phyloP scores from a whole-genome alignment of 2,113 vertebrate genomes.

The Crotophaga sulcirostris region DNA sequence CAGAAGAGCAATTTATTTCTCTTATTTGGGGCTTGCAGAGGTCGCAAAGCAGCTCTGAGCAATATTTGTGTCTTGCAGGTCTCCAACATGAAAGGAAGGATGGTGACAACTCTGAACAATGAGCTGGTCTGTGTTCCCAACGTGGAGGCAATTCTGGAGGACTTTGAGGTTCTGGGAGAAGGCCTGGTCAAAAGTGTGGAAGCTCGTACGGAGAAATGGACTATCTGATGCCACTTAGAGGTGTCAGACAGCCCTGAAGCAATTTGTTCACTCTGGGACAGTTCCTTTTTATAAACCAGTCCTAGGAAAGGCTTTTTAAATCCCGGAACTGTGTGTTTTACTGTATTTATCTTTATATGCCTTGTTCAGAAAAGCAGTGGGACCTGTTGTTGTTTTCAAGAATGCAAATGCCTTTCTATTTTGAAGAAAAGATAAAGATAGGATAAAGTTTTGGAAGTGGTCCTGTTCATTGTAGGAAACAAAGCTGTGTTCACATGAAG shows the following conservation, averaged over 20 bases:
- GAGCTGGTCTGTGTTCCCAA: constrained; percentile 82
- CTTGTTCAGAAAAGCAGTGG: neutral
- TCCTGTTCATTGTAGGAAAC: neutral
- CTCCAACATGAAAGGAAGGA: constrained; percentile 80
- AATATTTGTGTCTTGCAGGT: constrained; percentile 72
- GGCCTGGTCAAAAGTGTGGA: constrained; percentile 87
- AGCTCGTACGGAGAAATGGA: constrained; percentile 88
- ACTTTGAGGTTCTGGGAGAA: constrained; percentile 87
- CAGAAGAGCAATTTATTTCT: neutral
- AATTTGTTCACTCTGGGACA: neutral
- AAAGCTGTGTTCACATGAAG: neutral
- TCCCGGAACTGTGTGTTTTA: neutral
- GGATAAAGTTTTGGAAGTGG: neutral
- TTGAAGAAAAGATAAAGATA: constrained; percentile 8
- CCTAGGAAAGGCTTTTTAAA: neutral
- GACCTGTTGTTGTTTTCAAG: neutral
- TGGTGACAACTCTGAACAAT: constrained; percentile 69
- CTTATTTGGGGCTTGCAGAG: neutral
- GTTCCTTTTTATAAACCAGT: neutral
- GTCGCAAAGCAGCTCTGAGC: neutral
- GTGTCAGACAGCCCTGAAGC: neutral
- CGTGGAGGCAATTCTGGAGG: constrained; percentile 90
- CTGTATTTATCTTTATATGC: constrained; percentile 14
- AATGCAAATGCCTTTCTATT: neutral
- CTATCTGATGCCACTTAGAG: constrained; percentile 72